Conservation (phyloP, 2,797 vertebrate genomes). For the Apogon talboti region DNA sequence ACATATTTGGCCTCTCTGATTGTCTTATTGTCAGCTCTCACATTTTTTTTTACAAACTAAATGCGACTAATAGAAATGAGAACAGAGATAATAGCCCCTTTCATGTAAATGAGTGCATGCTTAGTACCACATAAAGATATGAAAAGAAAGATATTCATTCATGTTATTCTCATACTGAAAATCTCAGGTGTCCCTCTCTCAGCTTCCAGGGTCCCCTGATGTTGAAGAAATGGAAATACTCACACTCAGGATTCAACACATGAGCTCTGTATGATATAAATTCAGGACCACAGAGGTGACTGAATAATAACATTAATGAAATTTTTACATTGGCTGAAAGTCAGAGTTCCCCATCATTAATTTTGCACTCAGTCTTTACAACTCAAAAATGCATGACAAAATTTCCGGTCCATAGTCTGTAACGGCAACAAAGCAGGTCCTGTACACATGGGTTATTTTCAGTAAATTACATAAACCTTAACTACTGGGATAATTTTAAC, state of each 20-base stretch:
- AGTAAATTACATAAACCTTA: slow-evolving; percentile 46
- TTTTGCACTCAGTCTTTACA: slow-evolving; percentile 74
- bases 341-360: slow-evolving; percentile 82
- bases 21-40: too few relatives aligned
- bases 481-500: slow-evolving; percentile 50
- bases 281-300: slow-evolving; percentile 80
- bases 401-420: slow-evolving; percentile 28
- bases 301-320: slow-evolving; percentile 84
- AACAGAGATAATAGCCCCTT: not conserved
- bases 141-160: slow-evolving; percentile 27
- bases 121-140: slow-evolving; percentile 10
- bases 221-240: slow-evolving; percentile 76
- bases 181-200: slow-evolving; percentile 42
- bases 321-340: slow-evolving; percentile 84
- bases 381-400: slow-evolving; percentile 49
- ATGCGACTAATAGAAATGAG: not conserved
- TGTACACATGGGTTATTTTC: slow-evolving; percentile 34
- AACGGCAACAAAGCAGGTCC: slow-evolving; percentile 23
- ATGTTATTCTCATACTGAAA: slow-evolving; percentile 41
- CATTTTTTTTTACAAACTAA: not conserved
- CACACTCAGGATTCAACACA: slow-evolving; percentile 80
- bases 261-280: slow-evolving; percentile 76
- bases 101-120: slow-evolving; percentile 1
- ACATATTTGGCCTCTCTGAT: not conserved
- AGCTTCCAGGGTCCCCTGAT: slow-evolving; percentile 66